Evolutionary conservation across 2,113 vertebrate species (phyloP), one percentile per base, ranked within the genome.

Genomic region (Smithornis capensis): DNA sequence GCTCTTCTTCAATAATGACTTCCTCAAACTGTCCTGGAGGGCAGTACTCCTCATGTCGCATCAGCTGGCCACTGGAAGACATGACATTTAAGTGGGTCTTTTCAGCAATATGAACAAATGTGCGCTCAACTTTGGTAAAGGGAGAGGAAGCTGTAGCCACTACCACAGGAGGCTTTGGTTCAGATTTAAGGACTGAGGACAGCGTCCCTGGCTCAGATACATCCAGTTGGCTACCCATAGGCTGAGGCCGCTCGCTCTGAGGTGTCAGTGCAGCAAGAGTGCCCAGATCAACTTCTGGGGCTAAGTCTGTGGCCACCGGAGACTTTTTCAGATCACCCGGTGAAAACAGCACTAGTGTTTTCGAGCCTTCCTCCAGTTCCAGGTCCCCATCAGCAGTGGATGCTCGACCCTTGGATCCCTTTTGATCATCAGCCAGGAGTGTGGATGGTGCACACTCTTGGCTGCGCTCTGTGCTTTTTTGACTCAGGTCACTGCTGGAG

Each of bases 61-160:
- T 82, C 82, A 97, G 94, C 94, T 98, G 98, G 55, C 98, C 98
- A 0, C 97, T 94, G 67, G 99, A 99, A 95, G 98, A 99, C 99
- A 99, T 99, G 83, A 99, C 97, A 1, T 99, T 99, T 28, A 99
- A 97, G 96, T 99, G 99, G 19, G 98, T 98, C 74, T 99, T 99
- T 97, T 99, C 99, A 2, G 99, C 99, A 28, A 99, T 99, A 78
- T 99, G 99, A 87, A 99, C 97, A 90, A 99, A 99, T 9, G 99
- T 99, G 95, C 98, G 99, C 96, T 99, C 99, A 0, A 99, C 99
- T 98, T 99, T 99, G 98, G 99, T 99, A 95, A 99, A 99, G 29
- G 99, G 99, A 22, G 99, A 99, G 74, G 99, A 99, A 52, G 98
- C 97, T 27, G 98, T 90, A 79, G 98, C 95, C 29, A 98, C 98